Conservation (phyloP, 2,888 invertebrate genomes). For the Drosophila paramelanica region DNA sequence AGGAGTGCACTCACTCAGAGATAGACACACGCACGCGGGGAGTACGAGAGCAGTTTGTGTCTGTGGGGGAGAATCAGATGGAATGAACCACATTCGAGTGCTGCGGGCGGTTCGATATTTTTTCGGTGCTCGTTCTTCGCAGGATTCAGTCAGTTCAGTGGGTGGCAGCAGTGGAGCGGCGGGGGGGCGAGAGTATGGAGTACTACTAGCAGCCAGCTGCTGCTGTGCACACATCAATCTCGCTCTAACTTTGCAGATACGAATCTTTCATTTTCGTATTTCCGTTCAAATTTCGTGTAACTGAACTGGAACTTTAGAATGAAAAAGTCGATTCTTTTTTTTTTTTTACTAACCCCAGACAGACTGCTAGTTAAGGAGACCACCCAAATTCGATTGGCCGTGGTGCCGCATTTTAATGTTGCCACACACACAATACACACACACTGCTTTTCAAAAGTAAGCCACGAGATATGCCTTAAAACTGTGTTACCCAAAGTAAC, state of each 20-base stretch:
- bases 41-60: background rate
- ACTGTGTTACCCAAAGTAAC: background rate
- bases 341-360: slow-evolving; percentile 18
- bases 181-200: background rate
- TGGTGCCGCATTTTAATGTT: slow-evolving; percentile 56
- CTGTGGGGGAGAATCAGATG: slow-evolving; percentile 16
- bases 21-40: background rate
- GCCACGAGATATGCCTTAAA: slow-evolving; percentile 6
- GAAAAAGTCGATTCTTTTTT: slow-evolving; percentile 21
- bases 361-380: slow-evolving; percentile 42
- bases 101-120: slow-evolving; percentile 70
- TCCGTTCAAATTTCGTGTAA: slow-evolving; percentile 73
- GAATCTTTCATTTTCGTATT: slow-evolving; percentile 79
- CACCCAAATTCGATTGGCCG: slow-evolving; percentile 29
- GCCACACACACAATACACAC: slow-evolving; percentile 1
- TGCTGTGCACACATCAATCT: slow-evolving; percentile 74
- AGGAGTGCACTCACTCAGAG: slow-evolving; percentile 48
- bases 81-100: slow-evolving; percentile 58
- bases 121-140: slow-evolving; percentile 29
- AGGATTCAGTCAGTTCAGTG: slow-evolving; percentile 18
- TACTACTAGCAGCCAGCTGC: slow-evolving; percentile 32
- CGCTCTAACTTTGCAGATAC: slow-evolving; percentile 70
- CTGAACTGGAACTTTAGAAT: slow-evolving; percentile 66
- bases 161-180: background rate
- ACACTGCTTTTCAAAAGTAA: too few species aligned